Conservation (phyloP, 2,888 invertebrate genomes). For the Drosophila meridiana region DNA sequence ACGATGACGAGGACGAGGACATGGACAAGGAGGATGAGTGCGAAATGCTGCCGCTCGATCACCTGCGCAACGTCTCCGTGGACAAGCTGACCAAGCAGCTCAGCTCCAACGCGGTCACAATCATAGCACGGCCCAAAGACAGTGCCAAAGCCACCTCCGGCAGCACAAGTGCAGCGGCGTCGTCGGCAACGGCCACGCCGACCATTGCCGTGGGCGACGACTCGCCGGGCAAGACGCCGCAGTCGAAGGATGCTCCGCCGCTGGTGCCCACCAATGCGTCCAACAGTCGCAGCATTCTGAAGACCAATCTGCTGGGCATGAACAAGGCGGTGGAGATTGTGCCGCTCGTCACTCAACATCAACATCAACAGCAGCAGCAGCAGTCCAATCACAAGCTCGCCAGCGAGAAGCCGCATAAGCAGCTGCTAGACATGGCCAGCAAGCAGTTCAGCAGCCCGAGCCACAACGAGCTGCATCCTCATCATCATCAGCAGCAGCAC, state of each 20-base stretch:
- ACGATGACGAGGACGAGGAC: slow-evolving; percentile 56
- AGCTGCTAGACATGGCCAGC: slow-evolving; percentile 82
- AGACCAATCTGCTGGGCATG: slow-evolving; percentile 81
- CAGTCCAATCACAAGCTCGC: slow-evolving; percentile 23
- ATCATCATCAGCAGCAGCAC: not conserved
- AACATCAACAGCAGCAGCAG: slow-evolving; percentile 27
- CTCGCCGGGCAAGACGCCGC: slow-evolving; percentile 5
- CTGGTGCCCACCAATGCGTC: slow-evolving; percentile 46
- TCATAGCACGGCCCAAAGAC: slow-evolving; percentile 84
- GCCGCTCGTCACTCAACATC: slow-evolving; percentile 64
- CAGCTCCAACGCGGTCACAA: slow-evolving; percentile 84
- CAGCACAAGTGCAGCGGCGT: not conserved
- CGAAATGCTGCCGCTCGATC: slow-evolving; percentile 32
- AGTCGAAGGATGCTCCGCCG: slow-evolving; percentile 59
- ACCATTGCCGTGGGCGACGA: slow-evolving; percentile 28
- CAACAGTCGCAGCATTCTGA: slow-evolving; percentile 83
- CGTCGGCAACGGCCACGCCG: slow-evolving; percentile 47
- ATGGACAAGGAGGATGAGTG: slow-evolving; percentile 30
- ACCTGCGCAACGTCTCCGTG: slow-evolving; percentile 73
- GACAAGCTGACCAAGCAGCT: slow-evolving; percentile 83
- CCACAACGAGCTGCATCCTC: slow-evolving; percentile 12
- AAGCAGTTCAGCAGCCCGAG: slow-evolving; percentile 67
- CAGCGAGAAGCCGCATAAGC: slow-evolving; percentile 81
- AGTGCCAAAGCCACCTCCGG: slow-evolving; percentile 3
- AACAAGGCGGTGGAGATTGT: slow-evolving; percentile 82